phyloP scores from a whole-genome alignment of 2,113 vertebrate genomes.

The Accipiter virgatus region DNA sequence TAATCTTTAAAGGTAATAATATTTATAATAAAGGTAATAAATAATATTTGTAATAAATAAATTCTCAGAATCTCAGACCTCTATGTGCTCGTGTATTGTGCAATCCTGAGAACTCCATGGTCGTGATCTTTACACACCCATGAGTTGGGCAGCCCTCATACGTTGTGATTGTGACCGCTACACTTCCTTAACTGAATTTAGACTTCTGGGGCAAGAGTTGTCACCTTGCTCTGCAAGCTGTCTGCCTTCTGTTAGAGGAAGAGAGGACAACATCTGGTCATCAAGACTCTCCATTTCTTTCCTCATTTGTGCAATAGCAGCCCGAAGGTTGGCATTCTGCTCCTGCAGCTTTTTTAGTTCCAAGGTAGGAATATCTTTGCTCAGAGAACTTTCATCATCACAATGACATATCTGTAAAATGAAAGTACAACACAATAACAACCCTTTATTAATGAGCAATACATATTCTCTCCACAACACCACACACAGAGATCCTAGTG shows the following conservation, averaged over 20 bases:
- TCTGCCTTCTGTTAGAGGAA: not conserved
- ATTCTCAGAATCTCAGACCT: not conserved
- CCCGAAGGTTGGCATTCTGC: constrained; percentile 80
- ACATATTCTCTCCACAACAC: not conserved
- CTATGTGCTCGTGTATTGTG: not conserved
- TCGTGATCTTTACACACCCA: not conserved
- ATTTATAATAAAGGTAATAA: not conserved
- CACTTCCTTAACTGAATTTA: not conserved
- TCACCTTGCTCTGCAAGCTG: not conserved
- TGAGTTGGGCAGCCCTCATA: not conserved
- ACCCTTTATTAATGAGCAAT: not conserved
- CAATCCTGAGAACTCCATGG: not conserved
- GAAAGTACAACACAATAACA: not conserved
- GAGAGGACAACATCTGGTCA: not conserved
- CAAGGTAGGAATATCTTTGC: constrained; percentile 24
- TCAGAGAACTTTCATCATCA: not conserved
- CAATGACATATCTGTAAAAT: constrained; percentile 14
- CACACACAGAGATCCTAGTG: not conserved
- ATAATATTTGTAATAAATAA: not conserved
- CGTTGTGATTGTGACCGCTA: accelerated
- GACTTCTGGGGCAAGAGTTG: not conserved
- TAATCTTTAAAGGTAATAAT: not conserved
- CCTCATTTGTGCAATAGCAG: constrained; percentile 84
- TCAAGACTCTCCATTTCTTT: constrained; percentile 85
- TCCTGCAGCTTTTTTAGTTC: constrained; percentile 79